Evolutionary conservation across 2,888 invertebrate species (phyloP).

Genomic region (Chironomus riparius): DNA sequence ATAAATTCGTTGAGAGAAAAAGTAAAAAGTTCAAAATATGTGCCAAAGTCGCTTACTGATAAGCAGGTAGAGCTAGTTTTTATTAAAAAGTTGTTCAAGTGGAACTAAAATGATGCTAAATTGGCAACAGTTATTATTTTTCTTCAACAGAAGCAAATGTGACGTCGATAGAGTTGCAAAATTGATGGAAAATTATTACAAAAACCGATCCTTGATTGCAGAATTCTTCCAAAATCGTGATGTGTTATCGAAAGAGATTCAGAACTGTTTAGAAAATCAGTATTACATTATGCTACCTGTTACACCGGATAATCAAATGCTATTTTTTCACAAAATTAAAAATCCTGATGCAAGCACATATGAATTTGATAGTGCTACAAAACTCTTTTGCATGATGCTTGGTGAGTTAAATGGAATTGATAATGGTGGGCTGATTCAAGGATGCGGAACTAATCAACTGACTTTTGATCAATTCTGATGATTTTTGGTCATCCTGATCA

Average conservation of each 20-base stretch:
- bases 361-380: not conserved
- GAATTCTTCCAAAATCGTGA: not conserved
- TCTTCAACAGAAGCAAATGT: not conserved
- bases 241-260: not conserved
- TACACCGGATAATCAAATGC: not conserved
- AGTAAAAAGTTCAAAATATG: not conserved
- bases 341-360: not conserved
- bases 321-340: not conserved
- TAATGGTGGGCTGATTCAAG: not conserved
- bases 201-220: not conserved
- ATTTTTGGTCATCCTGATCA: too few species aligned
- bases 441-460: too few species aligned
- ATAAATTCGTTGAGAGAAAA: not conserved
- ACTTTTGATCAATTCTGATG: too few species aligned
- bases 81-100: not conserved
- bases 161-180: not conserved
- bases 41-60: not conserved
- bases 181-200: not conserved
- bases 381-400: not conserved
- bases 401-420: too few species aligned
- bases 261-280: not conserved
- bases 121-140: not conserved
- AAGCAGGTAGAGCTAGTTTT: not conserved
- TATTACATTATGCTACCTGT: not conserved
- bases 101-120: not conserved